A percentile compares a stretch with the other conserved stretches of the same genome.
phyloP scores from a whole-genome alignment of 37 sponge, comb jelly and placozoan species.

The Agelas oroides region DNA sequence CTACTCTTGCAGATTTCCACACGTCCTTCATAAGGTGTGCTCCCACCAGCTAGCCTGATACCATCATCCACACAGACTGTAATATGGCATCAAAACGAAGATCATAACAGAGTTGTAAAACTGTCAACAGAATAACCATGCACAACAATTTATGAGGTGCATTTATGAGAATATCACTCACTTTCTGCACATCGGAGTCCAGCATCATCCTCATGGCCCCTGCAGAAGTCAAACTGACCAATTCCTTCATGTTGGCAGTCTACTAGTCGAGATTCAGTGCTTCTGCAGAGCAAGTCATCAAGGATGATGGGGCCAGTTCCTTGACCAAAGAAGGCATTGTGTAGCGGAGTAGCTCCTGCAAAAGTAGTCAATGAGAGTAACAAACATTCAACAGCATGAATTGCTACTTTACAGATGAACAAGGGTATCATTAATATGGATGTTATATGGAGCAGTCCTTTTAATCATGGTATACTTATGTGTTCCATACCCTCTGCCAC shows the following conservation, averaged over 20 bases:
- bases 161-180: background rate
- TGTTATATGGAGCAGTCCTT: no score
- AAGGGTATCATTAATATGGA: no score
- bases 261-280: constrained; percentile 25
- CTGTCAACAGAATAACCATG: no score
- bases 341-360: background rate
- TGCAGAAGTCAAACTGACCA: constrained; percentile 31
- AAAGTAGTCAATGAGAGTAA: no score
- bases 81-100: no score
- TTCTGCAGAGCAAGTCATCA: constrained; percentile 23
- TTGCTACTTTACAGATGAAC: no score
- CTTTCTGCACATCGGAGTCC: constrained; percentile 30
- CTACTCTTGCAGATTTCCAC: constrained; percentile 26
- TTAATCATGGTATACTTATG: no score
- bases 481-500: no score
- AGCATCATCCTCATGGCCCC: constrained; percentile 38
- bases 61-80: constrained; percentile 1
- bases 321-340: constrained; percentile 38
- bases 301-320: constrained; percentile 31
- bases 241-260: constrained; percentile 35
- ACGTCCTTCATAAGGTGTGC: constrained; percentile 2
- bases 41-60: constrained; percentile 29
- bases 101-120: no score
- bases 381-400: no score
- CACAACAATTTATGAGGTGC: no score